Conservation (phyloP, 2,888 invertebrate genomes). For the Torymus aiolomorphi region DNA sequence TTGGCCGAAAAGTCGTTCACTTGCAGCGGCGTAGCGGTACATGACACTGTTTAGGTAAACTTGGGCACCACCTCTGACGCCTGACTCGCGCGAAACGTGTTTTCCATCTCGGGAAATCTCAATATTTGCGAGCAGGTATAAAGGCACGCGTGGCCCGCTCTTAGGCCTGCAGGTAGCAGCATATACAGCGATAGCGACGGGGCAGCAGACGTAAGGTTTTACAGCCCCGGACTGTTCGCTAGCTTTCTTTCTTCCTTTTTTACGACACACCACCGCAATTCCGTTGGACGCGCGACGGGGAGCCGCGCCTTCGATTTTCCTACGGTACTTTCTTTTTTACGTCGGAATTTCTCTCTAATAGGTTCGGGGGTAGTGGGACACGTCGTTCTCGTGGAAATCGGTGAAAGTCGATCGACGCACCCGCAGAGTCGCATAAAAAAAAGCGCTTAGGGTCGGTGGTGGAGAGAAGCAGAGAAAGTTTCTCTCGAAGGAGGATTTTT, state of each 20-base stretch:
- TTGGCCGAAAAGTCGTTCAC: conserved; percentile 5
- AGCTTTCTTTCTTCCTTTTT: conserved; percentile 25
- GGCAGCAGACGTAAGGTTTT: conserved; percentile 1
- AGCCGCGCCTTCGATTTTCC: conserved; percentile 39
- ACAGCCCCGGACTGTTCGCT: conserved; percentile 10
- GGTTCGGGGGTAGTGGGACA: conserved; percentile 1
- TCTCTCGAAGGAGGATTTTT: conserved; percentile 23
- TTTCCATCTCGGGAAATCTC: conserved; percentile 50
- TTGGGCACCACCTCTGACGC: neutral
- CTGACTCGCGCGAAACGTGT: conserved; percentile 37
- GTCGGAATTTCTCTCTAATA: neutral
- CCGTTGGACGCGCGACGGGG: conserved; percentile 33
- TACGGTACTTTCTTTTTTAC: conserved; percentile 39
- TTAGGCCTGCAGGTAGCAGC: neutral
- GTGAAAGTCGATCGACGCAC: conserved; percentile 46
- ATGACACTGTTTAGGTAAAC: neutral
- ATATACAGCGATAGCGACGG: neutral
- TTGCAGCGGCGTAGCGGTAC: conserved; percentile 38
- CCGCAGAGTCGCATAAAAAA: conserved; percentile 25
- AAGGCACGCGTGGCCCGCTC: neutral
- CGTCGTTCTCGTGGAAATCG: conserved; percentile 9
- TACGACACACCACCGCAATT: conserved; percentile 29
- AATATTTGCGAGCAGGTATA: conserved; percentile 55
- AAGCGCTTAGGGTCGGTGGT: conserved; percentile 4
- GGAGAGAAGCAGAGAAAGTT: conserved; percentile 40